phyloP scores from a whole-genome alignment of 92 coral and sea anemone genomes.

The Pocillopora meandrina region DNA sequence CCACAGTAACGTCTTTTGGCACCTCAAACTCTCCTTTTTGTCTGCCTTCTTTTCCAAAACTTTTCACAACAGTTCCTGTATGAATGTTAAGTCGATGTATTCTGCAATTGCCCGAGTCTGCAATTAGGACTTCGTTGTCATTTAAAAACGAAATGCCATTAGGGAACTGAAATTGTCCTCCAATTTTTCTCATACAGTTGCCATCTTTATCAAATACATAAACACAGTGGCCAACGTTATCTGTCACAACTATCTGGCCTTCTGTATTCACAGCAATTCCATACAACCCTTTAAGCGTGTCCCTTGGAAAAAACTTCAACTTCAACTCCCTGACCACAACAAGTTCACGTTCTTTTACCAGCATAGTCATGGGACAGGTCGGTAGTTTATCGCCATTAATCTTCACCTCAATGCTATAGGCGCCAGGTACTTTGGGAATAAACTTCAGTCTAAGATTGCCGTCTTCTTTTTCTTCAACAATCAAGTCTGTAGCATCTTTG shows the following conservation, averaged over 20 bases:
- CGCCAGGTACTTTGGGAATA: background rate
- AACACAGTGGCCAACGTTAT: background rate
- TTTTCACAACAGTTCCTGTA: background rate
- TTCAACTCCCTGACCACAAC: background rate
- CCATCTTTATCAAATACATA: background rate
- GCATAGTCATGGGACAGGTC: background rate
- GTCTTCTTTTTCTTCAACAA: background rate
- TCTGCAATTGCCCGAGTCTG: background rate
- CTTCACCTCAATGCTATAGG: background rate
- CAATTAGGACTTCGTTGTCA: background rate
- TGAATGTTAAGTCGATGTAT: background rate
- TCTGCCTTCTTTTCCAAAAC: background rate
- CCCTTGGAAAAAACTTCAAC: background rate
- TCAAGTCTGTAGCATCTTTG: background rate
- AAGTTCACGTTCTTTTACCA: conserved; percentile 6
- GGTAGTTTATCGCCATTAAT: conserved; percentile 9
- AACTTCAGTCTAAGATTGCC: background rate
- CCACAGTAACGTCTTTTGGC: background rate
- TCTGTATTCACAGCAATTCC: background rate
- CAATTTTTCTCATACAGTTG: background rate
- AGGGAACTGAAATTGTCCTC: background rate
- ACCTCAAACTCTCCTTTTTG: background rate
- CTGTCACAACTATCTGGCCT: background rate
- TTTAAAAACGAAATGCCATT: background rate
- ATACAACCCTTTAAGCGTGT: background rate